phyloP scores from a whole-genome alignment of 2,113 vertebrate genomes.

The Platichthys flesus region DNA sequence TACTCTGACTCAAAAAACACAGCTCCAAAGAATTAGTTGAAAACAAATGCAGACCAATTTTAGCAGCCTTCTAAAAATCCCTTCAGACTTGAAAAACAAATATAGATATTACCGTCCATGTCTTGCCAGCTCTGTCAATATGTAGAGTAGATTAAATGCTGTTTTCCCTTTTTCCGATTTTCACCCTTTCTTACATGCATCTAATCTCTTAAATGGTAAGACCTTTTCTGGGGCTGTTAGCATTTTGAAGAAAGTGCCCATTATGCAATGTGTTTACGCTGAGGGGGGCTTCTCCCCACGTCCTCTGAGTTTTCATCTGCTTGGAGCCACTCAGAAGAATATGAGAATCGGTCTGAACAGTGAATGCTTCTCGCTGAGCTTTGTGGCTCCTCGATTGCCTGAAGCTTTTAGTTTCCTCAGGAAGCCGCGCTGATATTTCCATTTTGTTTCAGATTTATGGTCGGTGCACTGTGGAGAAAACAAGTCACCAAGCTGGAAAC shows the following conservation, averaged over 20 bases:
- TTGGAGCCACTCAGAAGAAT: slow-evolving; percentile 51
- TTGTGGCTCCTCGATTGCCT: slow-evolving; percentile 47
- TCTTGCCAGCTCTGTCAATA: slow-evolving; percentile 28
- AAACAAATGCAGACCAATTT: neutral
- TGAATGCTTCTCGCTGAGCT: slow-evolving; percentile 43
- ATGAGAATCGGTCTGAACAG: slow-evolving; percentile 47
- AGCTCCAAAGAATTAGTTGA: too few species aligned
- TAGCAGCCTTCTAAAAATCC: neutral
- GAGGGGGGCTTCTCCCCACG: slow-evolving; percentile 50
- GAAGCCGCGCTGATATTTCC: slow-evolving; percentile 53
- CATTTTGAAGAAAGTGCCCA: slow-evolving; percentile 76
- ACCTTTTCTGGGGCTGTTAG: slow-evolving; percentile 80
- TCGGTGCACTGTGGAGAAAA: slow-evolving; percentile 18
- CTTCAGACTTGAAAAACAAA: neutral
- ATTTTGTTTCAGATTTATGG: slow-evolving; percentile 44
- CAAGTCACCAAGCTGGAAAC: slow-evolving; percentile 23
- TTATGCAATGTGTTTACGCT: slow-evolving; percentile 77
- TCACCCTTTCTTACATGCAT: slow-evolving; percentile 46
- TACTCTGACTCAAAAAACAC: neutral
- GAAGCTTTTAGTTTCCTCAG: slow-evolving; percentile 51
- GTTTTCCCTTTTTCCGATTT: slow-evolving; percentile 24
- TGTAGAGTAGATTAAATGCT: slow-evolving; percentile 30
- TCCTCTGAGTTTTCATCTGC: slow-evolving; percentile 67
- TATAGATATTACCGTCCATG: neutral
- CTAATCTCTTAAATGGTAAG: slow-evolving; percentile 70